Evolutionary conservation across 1,140 invertebrate species (phyloP).

Genomic region (Nymphalis io): DNA sequence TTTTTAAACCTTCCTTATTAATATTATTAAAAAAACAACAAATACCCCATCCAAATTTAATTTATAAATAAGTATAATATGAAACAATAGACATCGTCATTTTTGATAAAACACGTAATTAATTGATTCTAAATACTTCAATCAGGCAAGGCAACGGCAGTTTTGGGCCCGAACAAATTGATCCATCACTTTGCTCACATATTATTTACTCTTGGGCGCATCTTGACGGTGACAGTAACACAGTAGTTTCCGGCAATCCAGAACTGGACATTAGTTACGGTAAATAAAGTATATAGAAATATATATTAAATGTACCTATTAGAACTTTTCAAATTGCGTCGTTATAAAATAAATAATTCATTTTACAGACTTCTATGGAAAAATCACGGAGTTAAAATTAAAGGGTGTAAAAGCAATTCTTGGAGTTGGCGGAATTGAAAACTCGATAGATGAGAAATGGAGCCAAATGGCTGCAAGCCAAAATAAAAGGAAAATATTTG

Average conservation of each 20-base stretch:
- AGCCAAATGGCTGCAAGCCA: slow-evolving; percentile 82
- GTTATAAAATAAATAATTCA: background rate
- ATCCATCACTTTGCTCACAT: slow-evolving; percentile 86
- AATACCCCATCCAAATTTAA: too few species aligned
- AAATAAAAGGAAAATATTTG: slow-evolving; percentile 81
- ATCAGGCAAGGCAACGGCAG: slow-evolving; percentile 83
- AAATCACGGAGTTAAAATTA: slow-evolving; percentile 81
- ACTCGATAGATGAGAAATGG: slow-evolving; percentile 86
- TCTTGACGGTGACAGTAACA: slow-evolving; percentile 80
- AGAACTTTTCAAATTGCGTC: too few species aligned
- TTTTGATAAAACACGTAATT: too few species aligned
- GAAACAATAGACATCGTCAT: too few species aligned
- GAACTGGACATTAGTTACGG: slow-evolving; percentile 86
- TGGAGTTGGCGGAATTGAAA: slow-evolving; percentile 87
- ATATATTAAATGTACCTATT: too few species aligned
- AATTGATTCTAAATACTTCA: too few species aligned
- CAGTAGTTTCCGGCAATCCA: slow-evolving; percentile 83
- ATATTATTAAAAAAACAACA: too few species aligned
- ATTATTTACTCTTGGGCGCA: slow-evolving; percentile 88
- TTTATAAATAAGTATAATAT: too few species aligned
- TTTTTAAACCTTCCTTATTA: too few species aligned
- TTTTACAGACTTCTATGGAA: slow-evolving; percentile 83
- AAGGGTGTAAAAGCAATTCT: slow-evolving; percentile 86
- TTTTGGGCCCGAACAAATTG: slow-evolving; percentile 84
- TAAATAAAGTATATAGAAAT: slow-evolving; percentile 45